Conservation (phyloP, 2,113 vertebrate species). For the Thalassarche chlororhynchos region DNA sequence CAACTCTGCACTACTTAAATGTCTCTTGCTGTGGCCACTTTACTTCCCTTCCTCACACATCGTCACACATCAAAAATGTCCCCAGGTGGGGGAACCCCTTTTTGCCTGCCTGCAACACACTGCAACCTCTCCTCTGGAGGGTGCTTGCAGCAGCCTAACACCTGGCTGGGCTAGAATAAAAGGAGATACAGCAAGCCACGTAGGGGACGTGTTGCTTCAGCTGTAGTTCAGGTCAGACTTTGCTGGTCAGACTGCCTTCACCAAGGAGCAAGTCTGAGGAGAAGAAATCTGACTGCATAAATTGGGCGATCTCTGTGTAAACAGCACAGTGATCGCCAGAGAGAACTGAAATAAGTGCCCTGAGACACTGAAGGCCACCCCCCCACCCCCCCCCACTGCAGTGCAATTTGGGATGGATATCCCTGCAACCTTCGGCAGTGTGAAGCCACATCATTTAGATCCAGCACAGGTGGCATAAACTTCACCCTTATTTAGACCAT, state of each 20-base stretch:
- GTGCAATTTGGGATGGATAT: background rate
- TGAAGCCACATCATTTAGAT: background rate
- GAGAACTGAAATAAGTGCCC: background rate
- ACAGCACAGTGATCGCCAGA: background rate
- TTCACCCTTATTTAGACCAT: background rate
- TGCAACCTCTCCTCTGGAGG: background rate
- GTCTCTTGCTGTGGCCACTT: background rate
- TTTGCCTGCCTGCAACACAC: background rate
- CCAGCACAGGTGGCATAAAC: background rate
- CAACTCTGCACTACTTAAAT: background rate
- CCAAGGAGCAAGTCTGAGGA: accelerated
- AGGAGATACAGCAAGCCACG: background rate
- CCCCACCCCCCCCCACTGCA: too few species aligned
- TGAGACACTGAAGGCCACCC: background rate
- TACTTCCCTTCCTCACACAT: background rate
- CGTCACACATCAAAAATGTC: background rate
- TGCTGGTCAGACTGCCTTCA: background rate
- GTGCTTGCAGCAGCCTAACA: accelerated
- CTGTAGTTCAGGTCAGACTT: background rate
- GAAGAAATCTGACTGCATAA: background rate
- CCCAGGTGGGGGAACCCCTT: background rate
- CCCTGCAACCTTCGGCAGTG: too few species aligned
- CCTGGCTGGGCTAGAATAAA: background rate
- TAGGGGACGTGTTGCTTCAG: background rate
- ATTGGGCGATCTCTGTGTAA: background rate